Base-by-base conservation (phyloP, 1,140 invertebrate species). In the honey bee (Apis mellifera) region DNA sequence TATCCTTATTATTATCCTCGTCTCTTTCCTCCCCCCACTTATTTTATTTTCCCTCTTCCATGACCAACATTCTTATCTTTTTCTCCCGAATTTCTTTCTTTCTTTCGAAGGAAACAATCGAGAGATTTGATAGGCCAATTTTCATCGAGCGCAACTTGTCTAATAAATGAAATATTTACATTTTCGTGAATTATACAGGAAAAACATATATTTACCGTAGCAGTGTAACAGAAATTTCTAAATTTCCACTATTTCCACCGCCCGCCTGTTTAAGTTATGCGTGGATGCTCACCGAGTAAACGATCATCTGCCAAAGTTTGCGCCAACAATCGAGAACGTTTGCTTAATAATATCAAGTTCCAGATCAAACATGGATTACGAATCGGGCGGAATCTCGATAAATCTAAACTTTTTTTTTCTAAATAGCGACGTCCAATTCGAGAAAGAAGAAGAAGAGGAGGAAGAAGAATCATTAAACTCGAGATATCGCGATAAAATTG, bases 221-320 rank as follows among this genome's bases (percentile, higher is more conserved):
- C 57, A 11, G 21, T 59, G 21, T n/a, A 59, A 59, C 21, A 19
- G 9, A 65, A 26, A 32, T 32, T 19, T 19, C 64, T 42, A 42
- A 9, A 19, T 65, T 15, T 4, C 26, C 1, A 19, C 32, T 32
- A 32, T n/a, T 48, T n/a, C 42, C 19, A 19, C 1, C 87, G 84
- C 85, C 80, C 71, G 87, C 91, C 87, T 90, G 85, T 86, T 89
- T 91, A 90, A 92, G 90, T 91, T 91, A 91, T 91, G 88, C 87
- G 86, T 89, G 89, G 89, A 87, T 89, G 90, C 91, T 89, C 83
- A 83, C 89, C 89, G 85, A 88, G 88, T 90, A 91, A 89, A 85
- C 80, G 76, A 89, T 89, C 87, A 86, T 86, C 89, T 72, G 13
- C 78, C 60, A 73, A 81, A 90, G 90, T 90, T 91, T 89, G 86